phyloP scores from a whole-genome alignment of 2,113 vertebrate species.

The Tragelaphus scriptus region DNA sequence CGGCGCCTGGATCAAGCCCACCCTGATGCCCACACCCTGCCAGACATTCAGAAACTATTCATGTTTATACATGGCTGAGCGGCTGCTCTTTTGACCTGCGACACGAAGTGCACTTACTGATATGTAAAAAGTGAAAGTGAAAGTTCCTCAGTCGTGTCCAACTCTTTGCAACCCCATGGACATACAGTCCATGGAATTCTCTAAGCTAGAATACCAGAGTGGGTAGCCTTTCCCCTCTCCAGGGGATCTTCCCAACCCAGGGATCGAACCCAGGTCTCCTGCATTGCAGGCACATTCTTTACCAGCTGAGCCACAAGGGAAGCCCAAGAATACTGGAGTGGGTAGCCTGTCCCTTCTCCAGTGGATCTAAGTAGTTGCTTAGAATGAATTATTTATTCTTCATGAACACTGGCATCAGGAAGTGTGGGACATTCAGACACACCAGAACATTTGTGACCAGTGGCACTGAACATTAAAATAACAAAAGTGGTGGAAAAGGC shows the following conservation, averaged over 20 bases:
- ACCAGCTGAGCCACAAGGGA: background rate
- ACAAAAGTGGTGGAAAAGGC: background rate
- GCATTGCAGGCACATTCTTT: background rate
- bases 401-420: background rate
- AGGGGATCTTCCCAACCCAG: background rate
- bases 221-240: background rate
- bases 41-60: background rate
- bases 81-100: background rate
- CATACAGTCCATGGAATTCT: background rate
- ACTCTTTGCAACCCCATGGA: background rate
- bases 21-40: background rate
- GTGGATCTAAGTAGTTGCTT: background rate
- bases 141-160: background rate
- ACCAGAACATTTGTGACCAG: background rate
- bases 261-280: background rate
- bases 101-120: background rate
- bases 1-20: rapidly evolving
- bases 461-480: background rate
- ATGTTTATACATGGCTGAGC: rapidly evolving
- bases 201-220: background rate
- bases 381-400: background rate
- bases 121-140: background rate
- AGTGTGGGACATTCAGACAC: background rate
- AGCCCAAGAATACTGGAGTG: background rate
- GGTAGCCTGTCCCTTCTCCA: background rate